Conservation (phyloP, 2,888 invertebrate species). For the Arge pagana region DNA sequence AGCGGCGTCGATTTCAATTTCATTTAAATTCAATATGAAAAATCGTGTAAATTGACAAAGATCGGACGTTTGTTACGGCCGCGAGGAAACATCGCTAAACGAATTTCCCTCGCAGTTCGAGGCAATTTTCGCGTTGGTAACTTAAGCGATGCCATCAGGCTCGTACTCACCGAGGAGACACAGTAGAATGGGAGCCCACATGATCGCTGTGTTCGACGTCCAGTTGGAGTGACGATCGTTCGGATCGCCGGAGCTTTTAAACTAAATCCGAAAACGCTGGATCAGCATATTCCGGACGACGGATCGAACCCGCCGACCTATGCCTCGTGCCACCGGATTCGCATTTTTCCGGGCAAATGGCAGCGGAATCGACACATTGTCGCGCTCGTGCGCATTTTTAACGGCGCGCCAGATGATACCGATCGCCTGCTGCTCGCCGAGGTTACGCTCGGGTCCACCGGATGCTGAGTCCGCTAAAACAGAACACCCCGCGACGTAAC, state of each 20-base stretch:
- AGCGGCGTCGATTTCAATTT: no score
- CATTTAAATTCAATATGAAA: no score
- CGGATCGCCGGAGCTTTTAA: conserved; percentile 4
- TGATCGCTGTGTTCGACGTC: conserved; percentile 12
- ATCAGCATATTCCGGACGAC: no score
- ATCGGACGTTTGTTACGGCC: no score
- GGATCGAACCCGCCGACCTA: not conserved
- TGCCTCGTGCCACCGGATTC: not conserved
- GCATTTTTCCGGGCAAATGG: not conserved
- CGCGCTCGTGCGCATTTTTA: conserved; percentile 10
- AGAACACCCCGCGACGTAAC: no score
- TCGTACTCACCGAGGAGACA: conserved; percentile 28
- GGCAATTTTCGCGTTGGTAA: no score
- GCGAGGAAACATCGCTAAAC: no score
- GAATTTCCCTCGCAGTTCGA: no score
- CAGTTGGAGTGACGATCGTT: conserved; percentile 4
- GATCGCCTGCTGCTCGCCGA: not conserved
- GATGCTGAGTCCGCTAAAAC: conserved; percentile 9
- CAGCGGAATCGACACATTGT: not conserved
- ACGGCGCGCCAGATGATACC: not conserved
- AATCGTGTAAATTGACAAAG: no score
- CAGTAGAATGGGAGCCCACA: conserved; percentile 27
- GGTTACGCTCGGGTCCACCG: conserved; percentile 8
- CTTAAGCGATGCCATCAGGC: no score
- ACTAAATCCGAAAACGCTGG: not conserved